phyloP scores from a whole-genome alignment of 2,797 vertebrate genomes.

The Ctenosaura bakeri region DNA sequence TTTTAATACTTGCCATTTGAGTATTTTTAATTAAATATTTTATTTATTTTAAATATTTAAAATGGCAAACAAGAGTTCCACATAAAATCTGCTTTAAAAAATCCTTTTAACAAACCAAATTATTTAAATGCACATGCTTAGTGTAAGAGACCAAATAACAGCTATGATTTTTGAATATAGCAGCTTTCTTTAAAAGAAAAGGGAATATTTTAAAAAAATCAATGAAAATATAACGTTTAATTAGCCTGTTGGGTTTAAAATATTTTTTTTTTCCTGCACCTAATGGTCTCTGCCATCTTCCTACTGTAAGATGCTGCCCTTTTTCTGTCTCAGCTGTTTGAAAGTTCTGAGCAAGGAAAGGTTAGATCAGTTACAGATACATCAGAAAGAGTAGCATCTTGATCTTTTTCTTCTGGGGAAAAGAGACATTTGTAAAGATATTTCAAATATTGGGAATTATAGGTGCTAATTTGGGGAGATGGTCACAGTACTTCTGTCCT shows the following conservation, averaged over 20 bases:
- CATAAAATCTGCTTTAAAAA: no score
- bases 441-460: constrained; percentile 34
- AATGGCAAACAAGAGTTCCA: background rate
- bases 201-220: background rate
- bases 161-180: background rate
- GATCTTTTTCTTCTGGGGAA: background rate
- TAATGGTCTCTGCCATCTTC: background rate
- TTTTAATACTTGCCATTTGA: background rate
- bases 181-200: background rate
- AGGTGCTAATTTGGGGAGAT: background rate
- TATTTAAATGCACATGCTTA: no score
- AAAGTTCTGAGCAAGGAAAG: background rate
- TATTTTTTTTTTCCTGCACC: background rate
- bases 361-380: constrained; percentile 33
- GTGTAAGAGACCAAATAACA: background rate
- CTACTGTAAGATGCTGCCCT: no score
- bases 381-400: background rate
- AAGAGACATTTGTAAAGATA: constrained; percentile 45
- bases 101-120: no score
- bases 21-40: no score
- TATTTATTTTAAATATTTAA: background rate
- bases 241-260: background rate
- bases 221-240: background rate
- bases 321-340: background rate
- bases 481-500: no score